These are phyloP conservation scores for Digitonthophagus gazella DNA, from an alignment of 2,888 invertebrate genomes.

Conservation along the genomic window DNA sequence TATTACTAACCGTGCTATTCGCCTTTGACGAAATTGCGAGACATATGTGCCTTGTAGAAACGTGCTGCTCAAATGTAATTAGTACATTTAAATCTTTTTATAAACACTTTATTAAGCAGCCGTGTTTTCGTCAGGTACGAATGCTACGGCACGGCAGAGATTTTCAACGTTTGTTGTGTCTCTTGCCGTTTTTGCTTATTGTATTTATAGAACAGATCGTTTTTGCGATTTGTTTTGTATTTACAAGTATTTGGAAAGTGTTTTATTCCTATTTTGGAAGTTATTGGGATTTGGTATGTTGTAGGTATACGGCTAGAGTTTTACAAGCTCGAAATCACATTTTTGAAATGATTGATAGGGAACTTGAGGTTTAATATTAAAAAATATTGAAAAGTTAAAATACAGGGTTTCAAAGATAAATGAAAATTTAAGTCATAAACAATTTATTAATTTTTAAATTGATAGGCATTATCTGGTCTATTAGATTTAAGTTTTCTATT, in stretches of 20 bases:
- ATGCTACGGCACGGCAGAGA: conserved; percentile 9
- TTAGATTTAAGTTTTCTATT: no score
- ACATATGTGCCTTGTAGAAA: not conserved
- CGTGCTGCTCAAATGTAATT: not conserved
- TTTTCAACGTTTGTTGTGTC: conserved; percentile 10
- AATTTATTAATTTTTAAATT: no score
- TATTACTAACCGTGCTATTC: not conserved
- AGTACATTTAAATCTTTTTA: not conserved
- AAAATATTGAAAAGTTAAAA: no score
- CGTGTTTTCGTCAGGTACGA: not conserved
- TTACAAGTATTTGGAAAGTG: conserved; percentile 1
- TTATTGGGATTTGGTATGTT: not conserved
- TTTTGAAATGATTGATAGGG: not conserved
- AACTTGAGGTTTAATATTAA: not conserved
- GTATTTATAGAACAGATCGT: conserved; percentile 7
- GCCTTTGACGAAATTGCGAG: not conserved
- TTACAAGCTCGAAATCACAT: not conserved
- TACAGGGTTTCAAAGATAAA: no score
- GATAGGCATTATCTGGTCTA: no score
- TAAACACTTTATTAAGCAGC: not conserved
- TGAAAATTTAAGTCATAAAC: no score
- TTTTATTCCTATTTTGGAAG: not conserved
- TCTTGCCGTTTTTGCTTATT: conserved; percentile 11
- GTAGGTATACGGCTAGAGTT: not conserved
- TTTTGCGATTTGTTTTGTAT: conserved; percentile 7